A percentile compares a stretch with the other conserved stretches of the same genome.
Evolutionary conservation across 2,797 vertebrate species (phyloP).

Genomic region (Champsocephalus gunnari): DNA sequence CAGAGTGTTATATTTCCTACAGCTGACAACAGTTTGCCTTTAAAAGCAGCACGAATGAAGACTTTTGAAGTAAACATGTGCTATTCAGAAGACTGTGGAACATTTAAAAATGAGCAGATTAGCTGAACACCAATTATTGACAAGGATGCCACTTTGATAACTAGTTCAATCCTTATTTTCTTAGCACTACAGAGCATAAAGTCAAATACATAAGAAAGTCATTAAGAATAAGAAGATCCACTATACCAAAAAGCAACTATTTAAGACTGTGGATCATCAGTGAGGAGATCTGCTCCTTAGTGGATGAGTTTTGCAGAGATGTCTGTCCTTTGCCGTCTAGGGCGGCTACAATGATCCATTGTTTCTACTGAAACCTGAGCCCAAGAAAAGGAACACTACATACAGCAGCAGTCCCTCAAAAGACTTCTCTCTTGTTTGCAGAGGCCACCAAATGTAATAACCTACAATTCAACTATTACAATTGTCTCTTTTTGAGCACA

Average conservation of each 20-base stretch:
- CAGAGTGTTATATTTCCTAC: constrained; percentile 55
- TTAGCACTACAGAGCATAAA: not conserved
- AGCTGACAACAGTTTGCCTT: constrained; percentile 42
- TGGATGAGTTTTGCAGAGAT: constrained; percentile 92
- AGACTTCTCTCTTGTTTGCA: constrained; percentile 74
- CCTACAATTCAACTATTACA: constrained; percentile 68
- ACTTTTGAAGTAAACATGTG: constrained; percentile 17
- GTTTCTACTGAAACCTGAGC: constrained; percentile 93
- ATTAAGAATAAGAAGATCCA: not conserved
- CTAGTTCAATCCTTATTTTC: constrained; percentile 37
- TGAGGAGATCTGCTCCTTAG: constrained; percentile 60
- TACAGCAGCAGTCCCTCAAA: constrained; percentile 78
- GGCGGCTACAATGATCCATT: constrained; percentile 87
- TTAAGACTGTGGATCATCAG: constrained; percentile 28
- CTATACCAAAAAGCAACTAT: constrained; percentile 5
- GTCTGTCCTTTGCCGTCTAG: constrained; percentile 89
- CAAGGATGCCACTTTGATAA: constrained; percentile 37
- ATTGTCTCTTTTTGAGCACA: constrained; percentile 64
- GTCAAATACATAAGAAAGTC: not conserved
- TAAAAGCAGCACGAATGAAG: constrained; percentile 9
- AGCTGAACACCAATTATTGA: constrained; percentile 43
- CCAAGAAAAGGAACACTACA: constrained; percentile 87
- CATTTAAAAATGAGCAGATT: constrained; percentile 36
- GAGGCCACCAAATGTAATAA: constrained; percentile 76
- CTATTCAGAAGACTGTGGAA: constrained; percentile 27